phyloP scores from a whole-genome alignment of 1,140 invertebrate genomes.

The Xylocopa sonorina region DNA sequence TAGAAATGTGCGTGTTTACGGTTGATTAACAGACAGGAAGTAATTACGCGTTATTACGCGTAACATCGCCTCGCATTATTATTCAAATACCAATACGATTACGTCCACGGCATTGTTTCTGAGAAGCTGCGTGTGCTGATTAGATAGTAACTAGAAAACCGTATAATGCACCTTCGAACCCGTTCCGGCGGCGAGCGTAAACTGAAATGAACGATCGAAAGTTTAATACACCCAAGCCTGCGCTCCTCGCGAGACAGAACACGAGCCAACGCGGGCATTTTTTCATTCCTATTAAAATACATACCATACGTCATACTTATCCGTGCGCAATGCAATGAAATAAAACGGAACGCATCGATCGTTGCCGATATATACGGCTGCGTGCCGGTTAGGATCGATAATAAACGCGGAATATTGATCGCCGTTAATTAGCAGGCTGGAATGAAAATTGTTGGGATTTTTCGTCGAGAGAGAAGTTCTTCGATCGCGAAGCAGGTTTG shows the following conservation, averaged over 20 bases:
- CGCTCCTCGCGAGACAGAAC: background rate
- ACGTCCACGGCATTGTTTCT: slow-evolving; percentile 10
- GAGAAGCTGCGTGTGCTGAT: background rate
- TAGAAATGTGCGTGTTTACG: background rate
- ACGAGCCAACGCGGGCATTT: too few species aligned
- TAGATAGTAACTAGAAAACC: slow-evolving; percentile 23
- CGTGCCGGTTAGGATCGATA: too few species aligned
- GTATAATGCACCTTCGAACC: background rate
- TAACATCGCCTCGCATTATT: slow-evolving; percentile 6
- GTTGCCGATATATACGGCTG: too few species aligned
- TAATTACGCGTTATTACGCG: slow-evolving; percentile 11
- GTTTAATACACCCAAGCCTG: background rate
- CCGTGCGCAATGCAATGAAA: too few species aligned
- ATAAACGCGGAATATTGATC: too few species aligned
- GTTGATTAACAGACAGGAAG: slow-evolving; percentile 22
- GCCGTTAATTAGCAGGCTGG: too few species aligned
- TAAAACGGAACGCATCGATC: too few species aligned
- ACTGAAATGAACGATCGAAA: background rate
- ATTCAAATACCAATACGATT: slow-evolving; percentile 16
- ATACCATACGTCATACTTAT: too few species aligned
- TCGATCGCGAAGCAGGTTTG: too few species aligned
- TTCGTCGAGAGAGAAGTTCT: too few species aligned
- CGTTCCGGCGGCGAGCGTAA: background rate
- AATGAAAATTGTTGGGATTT: too few species aligned
- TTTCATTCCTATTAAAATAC: too few species aligned